Conservation (phyloP, 2,797 vertebrate genomes). For the Rhinatrema bivittatum region DNA sequence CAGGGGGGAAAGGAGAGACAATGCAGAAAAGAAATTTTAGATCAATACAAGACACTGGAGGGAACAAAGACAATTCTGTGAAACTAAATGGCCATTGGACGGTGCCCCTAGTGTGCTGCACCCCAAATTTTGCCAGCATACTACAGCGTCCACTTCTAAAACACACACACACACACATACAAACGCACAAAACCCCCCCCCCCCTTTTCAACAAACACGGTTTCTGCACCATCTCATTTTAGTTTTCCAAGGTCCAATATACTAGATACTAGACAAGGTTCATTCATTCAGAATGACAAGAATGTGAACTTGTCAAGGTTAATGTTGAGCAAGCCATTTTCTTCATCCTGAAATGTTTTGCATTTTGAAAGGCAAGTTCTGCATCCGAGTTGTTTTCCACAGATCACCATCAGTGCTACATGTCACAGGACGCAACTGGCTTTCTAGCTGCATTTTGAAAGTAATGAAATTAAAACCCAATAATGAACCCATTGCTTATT, state of each 20-base stretch:
- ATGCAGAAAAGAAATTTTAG: slow-evolving; percentile 43
- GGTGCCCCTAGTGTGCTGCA: slow-evolving; percentile 8
- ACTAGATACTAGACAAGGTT: slow-evolving; percentile 8
- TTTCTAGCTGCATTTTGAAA: too few species aligned
- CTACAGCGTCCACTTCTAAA: too few species aligned
- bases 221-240: slow-evolving; percentile 24
- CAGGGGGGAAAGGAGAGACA: slow-evolving; percentile 47
- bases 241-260: slow-evolving; percentile 25
- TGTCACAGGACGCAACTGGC: too few species aligned
- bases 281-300: slow-evolving; percentile 33
- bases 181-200: too few species aligned
- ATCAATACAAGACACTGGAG: slow-evolving; percentile 48
- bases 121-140: slow-evolving; percentile 13
- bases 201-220: too few species aligned
- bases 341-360: slow-evolving; percentile 22
- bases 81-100: slow-evolving; percentile 18
- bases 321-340: slow-evolving; percentile 23
- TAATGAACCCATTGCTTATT: too few species aligned
- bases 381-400: too few species aligned
- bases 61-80: slow-evolving; percentile 32
- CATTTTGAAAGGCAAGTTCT: slow-evolving; percentile 23
- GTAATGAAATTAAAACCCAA: too few species aligned
- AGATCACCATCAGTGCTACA: too few species aligned
- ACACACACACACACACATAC: too few species aligned
- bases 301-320: slow-evolving; percentile 31